Evolutionary conservation across 2,888 invertebrate genomes (phyloP), one percentile per base, ranked within the genome.

Genomic region (Macaria notata): DNA sequence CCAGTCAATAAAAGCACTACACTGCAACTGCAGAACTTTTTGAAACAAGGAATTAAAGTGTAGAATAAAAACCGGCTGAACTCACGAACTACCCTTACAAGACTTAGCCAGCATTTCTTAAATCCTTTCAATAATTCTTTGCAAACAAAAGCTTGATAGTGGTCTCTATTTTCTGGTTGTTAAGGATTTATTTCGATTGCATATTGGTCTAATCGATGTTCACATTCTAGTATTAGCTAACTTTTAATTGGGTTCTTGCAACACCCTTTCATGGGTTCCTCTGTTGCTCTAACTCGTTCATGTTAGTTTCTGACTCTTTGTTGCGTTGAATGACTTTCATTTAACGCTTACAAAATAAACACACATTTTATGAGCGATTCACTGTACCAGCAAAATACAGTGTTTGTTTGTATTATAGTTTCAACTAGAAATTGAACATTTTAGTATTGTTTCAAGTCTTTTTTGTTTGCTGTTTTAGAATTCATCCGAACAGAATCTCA

Each of bases 161-260:
- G 9, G 42, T 46, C 46, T 54, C 46, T 44, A 29, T 30, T 2
- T 6, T 4, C 3, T 29, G n/a, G 36, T n/a, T 33, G n/a, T 39
- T 54, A 58, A 29, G 38, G 53, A 38, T 31, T 46, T 36, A 8
- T 46, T 50, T 58, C 3, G 46, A 43, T 38, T 49, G 58, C 19
- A 31, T 5, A 38, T 30, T 54, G 8, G 43, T 54, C 45, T 46
- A 49, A 49, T 54, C 54, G 54, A 49, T 58, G 54, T 61, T 60
- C 65, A 55, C 52, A 54, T 56, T 69, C 71, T 71, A 73, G 72
- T 74, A 79, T 83, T 78, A 81, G 75, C 63, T 70, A 83, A 84
- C 73, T 84, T 84, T 83, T 83, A 84, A 84, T 84, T 82, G 81
- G 78, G 82, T 84, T 84, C 81, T 79, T 81, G 77, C 73, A 68